Conservation (phyloP, 2,888 invertebrate genomes). For the Lucinisca nassula region DNA sequence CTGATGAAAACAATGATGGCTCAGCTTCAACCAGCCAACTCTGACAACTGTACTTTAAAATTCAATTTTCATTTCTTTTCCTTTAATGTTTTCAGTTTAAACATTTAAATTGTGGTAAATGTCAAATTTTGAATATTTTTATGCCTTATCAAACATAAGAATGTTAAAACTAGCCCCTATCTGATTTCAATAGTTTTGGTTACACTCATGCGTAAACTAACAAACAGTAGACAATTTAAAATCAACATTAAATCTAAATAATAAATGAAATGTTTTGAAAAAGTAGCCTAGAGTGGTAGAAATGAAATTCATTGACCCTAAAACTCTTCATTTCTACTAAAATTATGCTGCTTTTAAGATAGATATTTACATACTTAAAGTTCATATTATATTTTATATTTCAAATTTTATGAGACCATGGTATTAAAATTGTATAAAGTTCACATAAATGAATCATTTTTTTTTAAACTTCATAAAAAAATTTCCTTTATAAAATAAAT, state of each 20-base stretch:
- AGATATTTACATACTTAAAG: constrained; percentile 13
- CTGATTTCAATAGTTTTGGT: constrained; percentile 29
- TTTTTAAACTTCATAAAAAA: background rate
- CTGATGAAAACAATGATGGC: no score
- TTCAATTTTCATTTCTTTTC: background rate
- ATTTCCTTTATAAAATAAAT: background rate
- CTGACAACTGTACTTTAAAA: background rate
- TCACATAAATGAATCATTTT: background rate
- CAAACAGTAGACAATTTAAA: constrained; percentile 21
- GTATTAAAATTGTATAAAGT: background rate
- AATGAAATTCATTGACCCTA: constrained; percentile 17
- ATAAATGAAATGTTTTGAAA: constrained; percentile 24
- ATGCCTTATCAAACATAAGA: constrained; percentile 46
- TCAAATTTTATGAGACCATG: background rate
- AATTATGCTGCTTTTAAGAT: constrained; percentile 11
- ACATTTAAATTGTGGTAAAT: constrained; percentile 51
- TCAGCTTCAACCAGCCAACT: no score
- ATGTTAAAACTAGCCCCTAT: constrained; percentile 38
- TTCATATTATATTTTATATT: constrained; percentile 15
- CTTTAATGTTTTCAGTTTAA: constrained; percentile 4
- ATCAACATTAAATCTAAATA: constrained; percentile 26
- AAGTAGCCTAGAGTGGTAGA: background rate
- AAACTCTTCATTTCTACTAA: background rate
- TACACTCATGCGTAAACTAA: constrained; percentile 9
- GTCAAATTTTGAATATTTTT: constrained; percentile 42